Evolutionary conservation across 2,113 vertebrate genomes (phyloP).

Genomic region (Poeciliopsis retropinna): DNA sequence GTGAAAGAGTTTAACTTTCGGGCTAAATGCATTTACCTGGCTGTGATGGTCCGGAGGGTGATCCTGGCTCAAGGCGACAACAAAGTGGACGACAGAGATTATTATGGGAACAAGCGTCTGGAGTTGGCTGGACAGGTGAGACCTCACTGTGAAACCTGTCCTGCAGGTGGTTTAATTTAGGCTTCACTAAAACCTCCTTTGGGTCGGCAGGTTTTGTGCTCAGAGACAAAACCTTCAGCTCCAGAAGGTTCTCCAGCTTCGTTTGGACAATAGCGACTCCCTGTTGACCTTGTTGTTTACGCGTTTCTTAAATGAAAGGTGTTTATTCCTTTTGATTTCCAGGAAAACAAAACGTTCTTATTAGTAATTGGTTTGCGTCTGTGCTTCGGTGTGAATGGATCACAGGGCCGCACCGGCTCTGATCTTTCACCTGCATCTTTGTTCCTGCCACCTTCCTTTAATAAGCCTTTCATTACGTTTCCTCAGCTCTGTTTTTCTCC

Average conservation of each 20-base stretch:
- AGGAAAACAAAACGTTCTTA: conserved; percentile 28
- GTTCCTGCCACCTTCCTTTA: conserved; percentile 75
- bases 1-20: conserved; percentile 99
- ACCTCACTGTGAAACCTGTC: background rate
- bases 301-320: conserved; percentile 17
- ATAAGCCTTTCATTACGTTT: conserved; percentile 91
- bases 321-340: conserved; percentile 24
- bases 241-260: background rate
- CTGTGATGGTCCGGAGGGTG: conserved; percentile 97
- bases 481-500: conserved; percentile 87
- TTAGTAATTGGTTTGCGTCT: conserved; percentile 25
- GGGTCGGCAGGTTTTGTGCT: background rate
- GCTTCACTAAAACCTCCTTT: conserved; percentile 4
- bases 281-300: conserved; percentile 13
- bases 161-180: conserved; percentile 4
- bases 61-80: conserved; percentile 97
- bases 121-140: conserved; percentile 96
- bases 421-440: conserved; percentile 97
- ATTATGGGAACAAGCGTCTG: conserved; percentile 97
- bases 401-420: conserved; percentile 77
- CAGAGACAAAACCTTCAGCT: background rate
- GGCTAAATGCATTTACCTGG: conserved; percentile 96
- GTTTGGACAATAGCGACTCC: conserved; percentile 17
- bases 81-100: conserved; percentile 98
- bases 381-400: conserved; percentile 61